Evolutionary conservation across 2,888 invertebrate species (phyloP), one percentile per base, ranked within the genome.

Genomic region (Dorcus parallelipipedus): DNA sequence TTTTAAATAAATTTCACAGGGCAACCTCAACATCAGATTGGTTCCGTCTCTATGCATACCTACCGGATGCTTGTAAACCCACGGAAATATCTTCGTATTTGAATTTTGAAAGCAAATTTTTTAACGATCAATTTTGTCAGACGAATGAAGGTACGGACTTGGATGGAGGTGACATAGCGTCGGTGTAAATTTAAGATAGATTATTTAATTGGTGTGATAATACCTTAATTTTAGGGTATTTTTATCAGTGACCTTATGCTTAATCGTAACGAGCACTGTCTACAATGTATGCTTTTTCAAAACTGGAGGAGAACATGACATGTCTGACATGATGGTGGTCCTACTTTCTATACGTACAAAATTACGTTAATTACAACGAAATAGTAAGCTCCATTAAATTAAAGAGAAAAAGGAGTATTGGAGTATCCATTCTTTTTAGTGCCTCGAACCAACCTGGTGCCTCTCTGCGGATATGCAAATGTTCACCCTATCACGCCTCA

Each of bases 241-340:
- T 33, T 33, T 33, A 6, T 33, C 26, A 7, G 26, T 33, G 26
- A 33, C 6, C 7, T 33, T 33, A 33, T 3, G 26, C 26, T 33
- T 33, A 33, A 33, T 33, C 3, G 6, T 5, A 7, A 33, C 26
- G 26, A 33, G 26, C 26, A 33, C 20, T 20, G 20, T 3, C 20
- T 20, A 20, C 20, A 2, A 20, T 20, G 3, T 20, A 2, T 20
- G 2, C 26, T 4, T 33, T 3, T 33, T 33, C 26, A 33, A 1
- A 7, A 33, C 26, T 33, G 26, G 26, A 3, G 26, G 26, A 45
- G 49, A 0, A 55, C 45, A 5, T 61, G 61, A 55, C 45, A 5
- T 61, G 61, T 53, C 7, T 40, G 9, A 59, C 59, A 38, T 56
- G 50, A 14, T 61, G 61, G 61, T 61, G 61, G 61, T 23, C 51